These are phyloP conservation scores for Anomalospiza imberbis DNA, from an alignment of 2,797 vertebrate species.

Conservation along the genomic window DNA sequence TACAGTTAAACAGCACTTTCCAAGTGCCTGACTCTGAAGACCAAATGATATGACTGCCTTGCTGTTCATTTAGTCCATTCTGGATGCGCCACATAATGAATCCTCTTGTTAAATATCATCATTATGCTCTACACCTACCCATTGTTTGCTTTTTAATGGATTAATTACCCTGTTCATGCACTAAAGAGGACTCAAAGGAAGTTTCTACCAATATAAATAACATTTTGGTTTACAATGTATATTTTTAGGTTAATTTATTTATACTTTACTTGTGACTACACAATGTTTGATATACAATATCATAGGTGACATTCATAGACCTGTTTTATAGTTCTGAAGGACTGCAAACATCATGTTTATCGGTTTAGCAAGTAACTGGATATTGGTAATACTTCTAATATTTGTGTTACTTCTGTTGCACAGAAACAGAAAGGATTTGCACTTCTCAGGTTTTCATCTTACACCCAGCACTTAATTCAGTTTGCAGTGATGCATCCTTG, in stretches of 20 bases:
- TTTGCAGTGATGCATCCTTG: background rate
- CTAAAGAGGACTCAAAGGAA: background rate
- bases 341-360: background rate
- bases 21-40: background rate
- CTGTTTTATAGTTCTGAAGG: background rate
- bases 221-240: background rate
- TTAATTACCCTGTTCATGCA: background rate
- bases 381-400: background rate
- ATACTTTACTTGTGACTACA: background rate
- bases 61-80: background rate
- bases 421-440: background rate
- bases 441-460: background rate
- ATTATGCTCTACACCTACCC: background rate
- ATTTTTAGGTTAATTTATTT: background rate
- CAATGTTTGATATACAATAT: background rate
- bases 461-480: background rate
- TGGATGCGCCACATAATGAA: background rate
- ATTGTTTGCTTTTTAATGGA: background rate
- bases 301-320: background rate
- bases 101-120: background rate
- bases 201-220: background rate
- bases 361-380: background rate
- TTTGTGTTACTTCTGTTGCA: background rate
- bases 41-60: background rate
- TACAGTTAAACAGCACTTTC: background rate